Evolutionary conservation across 2,888 invertebrate species (phyloP), one percentile per base, ranked within the genome.

Genomic region (Frankliniella fusca): DNA sequence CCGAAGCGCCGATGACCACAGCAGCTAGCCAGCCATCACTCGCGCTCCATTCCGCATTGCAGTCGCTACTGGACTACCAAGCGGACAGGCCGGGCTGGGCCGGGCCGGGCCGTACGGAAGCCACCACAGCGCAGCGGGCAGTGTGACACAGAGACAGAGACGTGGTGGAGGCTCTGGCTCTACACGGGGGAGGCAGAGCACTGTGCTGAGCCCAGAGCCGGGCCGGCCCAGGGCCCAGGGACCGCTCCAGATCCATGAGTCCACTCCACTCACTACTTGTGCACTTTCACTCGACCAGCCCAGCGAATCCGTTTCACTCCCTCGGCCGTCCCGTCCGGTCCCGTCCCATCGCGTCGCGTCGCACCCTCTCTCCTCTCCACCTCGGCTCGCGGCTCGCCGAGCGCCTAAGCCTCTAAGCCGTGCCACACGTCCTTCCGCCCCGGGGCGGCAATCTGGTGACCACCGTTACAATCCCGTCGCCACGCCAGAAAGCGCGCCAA

Each of bases 401-500:
- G 23, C 38, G 48, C 81, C 23, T 8, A 48, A 9, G 15, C 61
- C 61, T n/a, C n/a, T 20, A 61, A 61, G 61, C 61, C 61, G 61
- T n/a, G 61, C 20, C 61, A 61, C 61, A 61, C 61, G 61, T 61
- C 61, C 61, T 61, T 61, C 61, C 38, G 38, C 38, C 38, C 38
- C 20, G 61, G 61, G 61, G 61, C 61, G 20, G 61, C 20, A 61
- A 61, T 18, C 61, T 20, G 61, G 54, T 54, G 54, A 7, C 61
- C 15, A 38, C 3, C 38, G 38, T 38, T 38, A 38, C 38, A 38
- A 38, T 38, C 38, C 38, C 38, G 38, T 23, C 23, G 70, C 70
- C 70, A 61, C 18, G 70, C 70, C 11, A 76, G 70, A 76, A 76
- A 76, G 70, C 70, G 70, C 70, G 70, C 70, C 27, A 76, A 76